Base-by-base conservation (phyloP, 2,113 vertebrate genomes). In the Oreochromis spilurus region DNA sequence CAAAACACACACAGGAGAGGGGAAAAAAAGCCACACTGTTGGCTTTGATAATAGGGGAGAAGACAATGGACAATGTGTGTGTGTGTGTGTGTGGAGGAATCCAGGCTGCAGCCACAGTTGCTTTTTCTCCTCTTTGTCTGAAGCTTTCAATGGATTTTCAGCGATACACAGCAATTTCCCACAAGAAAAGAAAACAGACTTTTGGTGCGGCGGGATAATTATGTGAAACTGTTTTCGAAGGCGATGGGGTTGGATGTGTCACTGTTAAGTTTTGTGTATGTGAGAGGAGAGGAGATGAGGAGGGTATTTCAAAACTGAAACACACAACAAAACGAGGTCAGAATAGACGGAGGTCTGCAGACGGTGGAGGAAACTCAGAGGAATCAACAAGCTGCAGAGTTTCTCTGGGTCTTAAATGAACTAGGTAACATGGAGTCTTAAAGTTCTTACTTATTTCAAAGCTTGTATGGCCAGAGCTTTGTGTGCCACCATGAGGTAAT, bases 101-200 rank as follows among this genome's bases (percentile, higher is more conserved):
- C 91, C 79, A 55, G 70, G 83, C 53, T 29, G 38, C 62, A 84
- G 78, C 83, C 80, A 34, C 62, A 81, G 89, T 87, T 87, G 87
- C 81, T 53, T 86, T 86, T 87, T 40, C 87, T 85, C 45, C 5
- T 83, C 81, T 91, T 92, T 92, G 92, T 94, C 89, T 84, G 75
- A 72, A 31, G 79, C 81, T 54, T 84, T 94, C 91, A 92, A 90
- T 83, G 81, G 86, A 62, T 90, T 88, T 89, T 52, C 79, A 90
- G 72, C 58, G 84, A 91, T 93, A 90, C 79, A 7, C 85, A 4
- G 79, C 79, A 90, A 92, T 93, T 92, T 93, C 40, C 85, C 36
- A 81, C 58, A 75, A 84, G 70, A 82, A 79, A 84, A 80, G 86
- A 88, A 72, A 87, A 90, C 82, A 84, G 82, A 83, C 58, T 87